These are phyloP conservation scores for Teleogryllus oceanicus DNA, from an alignment of 2,888 invertebrate genomes.

Conservation along the genomic window DNA sequence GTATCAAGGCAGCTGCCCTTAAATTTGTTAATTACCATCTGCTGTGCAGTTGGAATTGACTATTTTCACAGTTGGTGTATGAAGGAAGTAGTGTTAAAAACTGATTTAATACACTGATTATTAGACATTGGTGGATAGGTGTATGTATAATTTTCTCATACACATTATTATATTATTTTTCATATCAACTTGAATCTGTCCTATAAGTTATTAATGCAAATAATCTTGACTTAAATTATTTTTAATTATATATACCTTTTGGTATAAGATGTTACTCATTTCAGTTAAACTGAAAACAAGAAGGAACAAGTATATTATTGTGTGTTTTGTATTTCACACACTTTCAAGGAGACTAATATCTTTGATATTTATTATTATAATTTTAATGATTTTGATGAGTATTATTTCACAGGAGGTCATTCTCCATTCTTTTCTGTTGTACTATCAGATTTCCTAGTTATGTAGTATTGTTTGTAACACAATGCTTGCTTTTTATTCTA, in stretches of 20 bases:
- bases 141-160: background rate
- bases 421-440: constrained; percentile 3
- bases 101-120: background rate
- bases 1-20: background rate
- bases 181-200: background rate
- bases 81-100: background rate
- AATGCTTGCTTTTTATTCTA: background rate
- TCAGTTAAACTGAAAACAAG: background rate
- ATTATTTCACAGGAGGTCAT: background rate
- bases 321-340: background rate
- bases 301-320: background rate
- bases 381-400: background rate
- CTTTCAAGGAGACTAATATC: constrained; percentile 6
- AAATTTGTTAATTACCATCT: background rate
- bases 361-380: background rate
- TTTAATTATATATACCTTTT: background rate
- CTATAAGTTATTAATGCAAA: background rate
- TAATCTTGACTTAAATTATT: constrained; percentile 18
- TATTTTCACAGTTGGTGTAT: background rate
- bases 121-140: background rate
- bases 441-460: background rate
- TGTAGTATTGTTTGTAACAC: background rate
- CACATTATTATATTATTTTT: background rate
- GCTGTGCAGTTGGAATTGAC: background rate
- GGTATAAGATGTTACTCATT: background rate